Conservation (phyloP, 2,888 invertebrate species). For the Dromius quadrimaculatus region DNA sequence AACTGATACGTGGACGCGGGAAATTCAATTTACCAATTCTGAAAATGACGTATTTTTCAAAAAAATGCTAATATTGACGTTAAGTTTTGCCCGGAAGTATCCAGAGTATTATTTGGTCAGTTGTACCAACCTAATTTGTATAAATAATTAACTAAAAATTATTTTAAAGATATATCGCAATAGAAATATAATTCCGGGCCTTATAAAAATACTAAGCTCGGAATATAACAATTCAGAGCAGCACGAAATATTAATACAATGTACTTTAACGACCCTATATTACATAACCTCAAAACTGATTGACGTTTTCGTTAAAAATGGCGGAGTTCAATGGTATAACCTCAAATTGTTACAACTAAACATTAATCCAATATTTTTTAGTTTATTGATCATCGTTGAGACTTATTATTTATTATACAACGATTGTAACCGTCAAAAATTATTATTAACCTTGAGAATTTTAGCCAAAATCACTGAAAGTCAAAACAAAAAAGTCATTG, state of each 20-base stretch:
- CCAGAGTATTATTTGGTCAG: slow-evolving; percentile 37
- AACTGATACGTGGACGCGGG: slow-evolving; percentile 59
- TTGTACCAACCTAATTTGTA: slow-evolving; percentile 26
- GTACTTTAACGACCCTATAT: slow-evolving; percentile 55
- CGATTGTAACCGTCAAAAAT: slow-evolving; percentile 9
- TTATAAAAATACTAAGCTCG: slow-evolving; percentile 55
- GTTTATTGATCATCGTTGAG: slow-evolving; percentile 32
- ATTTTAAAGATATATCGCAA: slow-evolving; percentile 37
- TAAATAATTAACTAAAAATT: slow-evolving; percentile 1
- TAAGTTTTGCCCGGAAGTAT: slow-evolving; percentile 57
- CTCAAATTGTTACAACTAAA: no score
- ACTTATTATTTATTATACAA: slow-evolving; percentile 4
- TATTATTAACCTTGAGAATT: slow-evolving; percentile 19
- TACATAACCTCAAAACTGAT: slow-evolving; percentile 56
- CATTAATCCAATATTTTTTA: no score
- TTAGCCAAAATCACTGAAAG: slow-evolving; percentile 7
- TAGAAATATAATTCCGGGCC: slow-evolving; percentile 50
- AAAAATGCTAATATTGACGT: slow-evolving; percentile 60
- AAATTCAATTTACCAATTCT: slow-evolving; percentile 56
- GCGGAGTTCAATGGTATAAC: slow-evolving; percentile 58
- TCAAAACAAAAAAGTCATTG: slow-evolving; percentile 35
- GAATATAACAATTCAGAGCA: slow-evolving; percentile 53
- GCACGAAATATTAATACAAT: slow-evolving; percentile 53
- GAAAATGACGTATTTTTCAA: slow-evolving; percentile 62
- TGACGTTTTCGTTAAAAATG: slow-evolving; percentile 58